Evolutionary conservation across 2,113 vertebrate species (phyloP).

Genomic region (Himantopus leucocephalus): DNA sequence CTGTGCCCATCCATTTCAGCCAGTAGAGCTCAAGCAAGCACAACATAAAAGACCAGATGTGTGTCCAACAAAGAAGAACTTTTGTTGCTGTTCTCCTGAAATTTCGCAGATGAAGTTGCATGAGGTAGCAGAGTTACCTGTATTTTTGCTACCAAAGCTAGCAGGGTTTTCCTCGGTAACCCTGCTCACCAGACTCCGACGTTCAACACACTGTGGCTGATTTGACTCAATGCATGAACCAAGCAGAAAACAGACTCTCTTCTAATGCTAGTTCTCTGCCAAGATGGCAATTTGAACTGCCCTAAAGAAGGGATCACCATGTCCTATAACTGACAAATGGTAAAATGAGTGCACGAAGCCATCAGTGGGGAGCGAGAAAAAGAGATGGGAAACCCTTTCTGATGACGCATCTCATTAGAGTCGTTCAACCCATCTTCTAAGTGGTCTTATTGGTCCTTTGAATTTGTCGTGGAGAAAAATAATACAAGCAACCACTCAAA

Average conservation of each 20-base stretch:
- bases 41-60: neutral
- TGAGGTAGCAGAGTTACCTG: neutral
- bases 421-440: neutral
- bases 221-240: neutral
- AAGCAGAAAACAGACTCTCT: neutral
- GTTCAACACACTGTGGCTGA: neutral
- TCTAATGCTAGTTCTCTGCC: fast-evolving
- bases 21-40: neutral
- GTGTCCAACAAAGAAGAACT: neutral
- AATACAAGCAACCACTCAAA: neutral
- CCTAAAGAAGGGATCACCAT: fast-evolving
- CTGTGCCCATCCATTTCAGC: neutral
- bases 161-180: neutral
- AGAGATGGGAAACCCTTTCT: neutral
- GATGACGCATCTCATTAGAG: neutral
- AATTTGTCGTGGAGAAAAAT: neutral
- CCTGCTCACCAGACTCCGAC: neutral
- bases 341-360: fast-evolving
- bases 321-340: neutral
- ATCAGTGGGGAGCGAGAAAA: neutral
- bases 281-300: no score
- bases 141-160: neutral
- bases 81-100: neutral
- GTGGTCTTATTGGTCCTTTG: neutral
- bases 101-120: neutral